Evolutionary conservation across 2,797 vertebrate species (phyloP), one percentile per base, ranked within the genome.

Genomic region (Mus spretus): DNA sequence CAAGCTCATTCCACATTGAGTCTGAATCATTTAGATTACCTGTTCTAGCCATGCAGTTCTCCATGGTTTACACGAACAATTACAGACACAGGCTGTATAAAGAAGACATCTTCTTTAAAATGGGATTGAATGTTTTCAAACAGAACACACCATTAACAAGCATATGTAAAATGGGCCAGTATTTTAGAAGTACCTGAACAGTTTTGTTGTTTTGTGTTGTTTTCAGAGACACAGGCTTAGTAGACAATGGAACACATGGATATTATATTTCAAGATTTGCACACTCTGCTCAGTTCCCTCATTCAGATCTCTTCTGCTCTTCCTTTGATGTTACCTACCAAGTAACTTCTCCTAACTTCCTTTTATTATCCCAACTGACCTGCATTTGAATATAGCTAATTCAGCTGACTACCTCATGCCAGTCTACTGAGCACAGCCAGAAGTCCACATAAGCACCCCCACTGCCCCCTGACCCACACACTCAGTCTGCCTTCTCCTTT

Each of bases 401-500:
- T 95, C 82, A 93, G 72, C 20, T 37, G 59, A 28, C 79, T 74
- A 96, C 96, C 95, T 95, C 91, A 92, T 98, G 96, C 97, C 22
- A 37, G 5, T 55, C 10, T 67, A 31, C 44, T n/a, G 19, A 97
- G 94, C 97, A 90, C 95, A 98, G 97, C 98, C 98, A 98, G 97
- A 98, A 97, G 95, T 92, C 97, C 98, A 93, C 95, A 96, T 80
- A 94, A 90, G 91, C 95, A 80, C 70, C 96, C 94, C 83, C 82
- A 61, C 57, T 61, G 65, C 28, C 19, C 47, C 9, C 0, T 0
- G 4, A 8, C 2, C 19, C 6, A 19, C 40, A 59, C 67, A 89
- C 97, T 97, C 95, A 97, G 96, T 98, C 97, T 97, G 94, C 96
- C 97, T 98, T 96, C 96, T 98, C 79, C 97, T 97, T 96, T 97